Evolutionary conservation across 2,888 invertebrate species (phyloP).

Genomic region (Eupelmus urozonus): DNA sequence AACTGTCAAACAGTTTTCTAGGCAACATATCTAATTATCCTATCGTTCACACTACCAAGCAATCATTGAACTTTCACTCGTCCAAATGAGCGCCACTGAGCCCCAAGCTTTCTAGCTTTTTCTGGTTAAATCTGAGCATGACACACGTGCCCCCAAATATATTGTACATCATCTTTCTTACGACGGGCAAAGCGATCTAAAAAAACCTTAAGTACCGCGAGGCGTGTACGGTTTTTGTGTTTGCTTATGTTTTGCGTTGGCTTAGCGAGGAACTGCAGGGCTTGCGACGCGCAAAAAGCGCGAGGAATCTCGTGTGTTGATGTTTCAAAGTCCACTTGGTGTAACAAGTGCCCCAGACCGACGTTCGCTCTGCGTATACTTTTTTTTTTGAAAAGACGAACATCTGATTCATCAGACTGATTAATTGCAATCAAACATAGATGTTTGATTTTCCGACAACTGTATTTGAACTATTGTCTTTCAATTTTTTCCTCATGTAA

Average conservation of each 20-base stretch:
- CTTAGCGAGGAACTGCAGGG: conserved; percentile 11
- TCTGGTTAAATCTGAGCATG: conserved; percentile 55
- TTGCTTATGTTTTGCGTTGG: conserved; percentile 46
- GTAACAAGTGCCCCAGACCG: conserved; percentile 3
- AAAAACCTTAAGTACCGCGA: conserved; percentile 28
- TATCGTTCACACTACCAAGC: no score
- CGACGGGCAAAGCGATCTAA: conserved; percentile 51
- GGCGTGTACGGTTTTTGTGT: conserved; percentile 45
- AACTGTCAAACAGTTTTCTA: no score
- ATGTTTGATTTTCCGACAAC: no score
- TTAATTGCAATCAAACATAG: no score
- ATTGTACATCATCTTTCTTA: conserved; percentile 60
- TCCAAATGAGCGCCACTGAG: conserved; percentile 21
- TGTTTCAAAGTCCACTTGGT: conserved; percentile 30
- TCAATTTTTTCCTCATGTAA: no score
- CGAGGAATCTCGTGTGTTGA: conserved; percentile 24
- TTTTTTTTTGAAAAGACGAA: no score
- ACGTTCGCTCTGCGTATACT: background rate
- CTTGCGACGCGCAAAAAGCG: conserved; percentile 14
- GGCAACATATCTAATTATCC: no score
- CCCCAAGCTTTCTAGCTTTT: conserved; percentile 20
- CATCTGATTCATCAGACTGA: no score
- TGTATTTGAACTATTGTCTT: no score
- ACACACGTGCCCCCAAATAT: conserved; percentile 54
- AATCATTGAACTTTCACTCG: no score